Evolutionary conservation across 2,113 vertebrate genomes (phyloP), one percentile per base, ranked within the genome.

Genomic region (Lepus europaeus): DNA sequence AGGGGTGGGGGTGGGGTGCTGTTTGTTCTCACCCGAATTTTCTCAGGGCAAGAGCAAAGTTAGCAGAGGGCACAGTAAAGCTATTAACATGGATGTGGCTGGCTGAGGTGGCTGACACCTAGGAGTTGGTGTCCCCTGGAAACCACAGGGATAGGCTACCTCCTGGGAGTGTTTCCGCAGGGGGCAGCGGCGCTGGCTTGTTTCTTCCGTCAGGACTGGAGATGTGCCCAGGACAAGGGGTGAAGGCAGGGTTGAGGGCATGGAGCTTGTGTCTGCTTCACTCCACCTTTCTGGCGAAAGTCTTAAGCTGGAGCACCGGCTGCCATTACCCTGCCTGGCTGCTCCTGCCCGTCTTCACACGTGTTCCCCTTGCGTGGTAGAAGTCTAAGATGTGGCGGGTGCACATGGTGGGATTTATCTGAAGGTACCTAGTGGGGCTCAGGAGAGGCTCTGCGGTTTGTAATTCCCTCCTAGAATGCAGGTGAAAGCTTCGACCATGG

Each of bases 41-140:
- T 90, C 51, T 22, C 3, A 87, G 17, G 0, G 74, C 78, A 63
- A 64, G 63, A 0, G 3, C 68, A 27, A 78, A 97, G 97, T 93
- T 91, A 78, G 29, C 61, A 59, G 53, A 93, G 94, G 82, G 93
- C 83, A 61, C 45, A 53, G 96, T 98, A 97, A 98, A 98, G 97
- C 98, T 98, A 97, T 98, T 98, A 98, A 98, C 98, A 98, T 98
- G 98, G 98, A 98, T 69, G 96, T 87, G 90, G 94, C 81, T 91
- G 94, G 97, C 97, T 97, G 96, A 97, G 96, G 96, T 36, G 94
- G 93, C 84, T 27, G 22, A 72, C 45, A 81, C 88, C 4, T 2
- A 72, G 87, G 96, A 80, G 22, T 27, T 1, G 68, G 59, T 70
- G 86, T 87, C 93, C 63, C 70, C 31, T 59, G 87, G 56, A 63